Base-by-base conservation (phyloP, 2,888 invertebrate species). In the Diaphora mendica region DNA sequence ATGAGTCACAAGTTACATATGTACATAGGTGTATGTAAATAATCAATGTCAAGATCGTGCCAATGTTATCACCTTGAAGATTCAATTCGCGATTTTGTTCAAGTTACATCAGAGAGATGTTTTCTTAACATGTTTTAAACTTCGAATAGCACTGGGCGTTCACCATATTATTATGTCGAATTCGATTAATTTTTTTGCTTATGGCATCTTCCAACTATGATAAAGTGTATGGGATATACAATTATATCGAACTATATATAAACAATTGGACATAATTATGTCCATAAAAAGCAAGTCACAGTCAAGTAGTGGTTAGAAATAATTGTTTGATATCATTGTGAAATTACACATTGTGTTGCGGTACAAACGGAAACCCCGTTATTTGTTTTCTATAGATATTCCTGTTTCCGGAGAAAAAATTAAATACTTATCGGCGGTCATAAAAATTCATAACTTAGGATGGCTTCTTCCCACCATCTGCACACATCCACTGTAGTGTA, bases 21-120 rank as follows among this genome's bases (percentile, higher is more conserved):
- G 65, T 75, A 75, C n/a, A 51, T 30, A 62, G 30, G 8, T 30
- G 17, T 62, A 62, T 80, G 79, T 84, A 77, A 75, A 80, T 84
- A 88, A 87, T 88, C 90, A 92, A 91, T 89, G 92, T 92, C 92
- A 92, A 90, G 91, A 91, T 84, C 89, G 79, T 81, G 85, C 82
- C 86, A 85, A 84, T 85, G 85, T 83, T 80, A 81, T 78, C 81
- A 83, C 86, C 85, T 88, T 86, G 86, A 77, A 76, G 71, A 55
- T 55, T 64, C 68, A 73, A 44, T 65, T 55, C 30, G 33, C 33
- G 20, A 72, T 62, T 64, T 72, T 70, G 33, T 72, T 72, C 64
- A 59, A 59, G 68, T 79, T 72, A 78, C 64, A 33, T 65, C 73
- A 55, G 75, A 76, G 71, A 72, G 64, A 71, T 67, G 70, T 73